Base-by-base conservation (phyloP, 2,113 vertebrate species). In the Pristiophorus japonicus region DNA sequence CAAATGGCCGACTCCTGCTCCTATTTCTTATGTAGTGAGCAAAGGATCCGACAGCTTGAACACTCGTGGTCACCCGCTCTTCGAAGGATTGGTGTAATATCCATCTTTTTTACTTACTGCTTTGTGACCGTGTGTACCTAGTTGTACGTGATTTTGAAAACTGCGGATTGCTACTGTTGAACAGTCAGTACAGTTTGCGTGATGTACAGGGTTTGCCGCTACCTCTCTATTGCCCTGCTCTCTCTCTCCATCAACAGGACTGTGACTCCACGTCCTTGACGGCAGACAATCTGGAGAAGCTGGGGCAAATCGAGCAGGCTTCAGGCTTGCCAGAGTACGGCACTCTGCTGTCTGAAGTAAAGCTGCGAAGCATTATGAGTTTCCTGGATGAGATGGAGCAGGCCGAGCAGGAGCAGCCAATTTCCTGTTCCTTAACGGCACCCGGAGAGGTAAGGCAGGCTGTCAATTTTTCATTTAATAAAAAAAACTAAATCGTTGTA, bases 381-480 rank as follows among this genome's bases (percentile, higher is more conserved):
- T 99, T 99, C 96, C 96, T 99, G 97, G 98, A 99, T 0, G 99
- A 99, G 97, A 99, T 99, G 99, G 99, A 99, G 97, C 98, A 97
- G 92, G 98, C 98, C 0, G 98, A 98, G 30, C 98, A 98, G 97
- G 98, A 98, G 96, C 96, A 96, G 27, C 98, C 98, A 0, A 97
- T 98, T 3, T 99, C 98, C 0, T 97, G 98, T 0, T 97, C 98
- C n/a, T 99, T 98, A 0, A 98, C 97, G 6, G 97, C 97, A 0
- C 98, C 98, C 96, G 95, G 97, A 97, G 98, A 98, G 97, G 99
- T 98, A 96, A 95, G 96, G 73, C 85, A 30, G 5, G 11, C 24
- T 30, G 24, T 30, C 42, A 7, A 38, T 14, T 63, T 63, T 81
- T 20, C 38, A 81, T 20, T 81, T 42, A 45, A n/a, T n/a, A n/a